phyloP scores from a whole-genome alignment of 1,140 invertebrate species.

The Anagrus nilaparvatae region DNA sequence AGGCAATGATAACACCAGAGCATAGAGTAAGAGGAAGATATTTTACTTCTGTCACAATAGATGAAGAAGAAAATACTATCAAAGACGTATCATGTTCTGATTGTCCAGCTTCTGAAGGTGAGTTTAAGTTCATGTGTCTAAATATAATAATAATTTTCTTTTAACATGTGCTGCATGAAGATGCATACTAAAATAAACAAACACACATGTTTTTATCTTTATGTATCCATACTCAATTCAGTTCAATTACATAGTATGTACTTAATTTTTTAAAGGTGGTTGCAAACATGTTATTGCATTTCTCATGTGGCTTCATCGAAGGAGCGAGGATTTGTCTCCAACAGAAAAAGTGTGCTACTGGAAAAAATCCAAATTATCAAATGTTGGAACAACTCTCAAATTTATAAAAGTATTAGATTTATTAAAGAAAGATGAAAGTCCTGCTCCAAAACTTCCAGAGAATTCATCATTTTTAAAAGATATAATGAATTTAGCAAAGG shows the following conservation, averaged over 20 bases:
- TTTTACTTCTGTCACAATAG: conserved; percentile 11
- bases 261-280: conserved; percentile 21
- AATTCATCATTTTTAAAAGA: conserved; percentile 11
- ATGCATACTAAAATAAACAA: too few relatives aligned
- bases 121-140: not conserved
- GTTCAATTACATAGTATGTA: too few relatives aligned
- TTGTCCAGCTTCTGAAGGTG: conserved; percentile 20
- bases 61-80: conserved; percentile 19
- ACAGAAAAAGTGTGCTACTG: conserved; percentile 32
- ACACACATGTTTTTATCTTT: too few relatives aligned
- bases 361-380: conserved; percentile 17
- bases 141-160: too few relatives aligned
- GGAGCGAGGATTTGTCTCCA: conserved; percentile 33
- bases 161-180: too few relatives aligned
- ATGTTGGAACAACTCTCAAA: conserved; percentile 16
- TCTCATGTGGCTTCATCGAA: conserved; percentile 32
- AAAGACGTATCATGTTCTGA: conserved; percentile 18
- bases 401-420: conserved; percentile 15
- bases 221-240: too few relatives aligned
- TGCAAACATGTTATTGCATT: conserved; percentile 37
- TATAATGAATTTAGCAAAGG: conserved; percentile 8
- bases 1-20: conserved; percentile 25
- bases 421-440: conserved; percentile 1
- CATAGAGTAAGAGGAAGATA: conserved; percentile 21
- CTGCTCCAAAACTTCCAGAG: conserved; percentile 2